A percentile compares a stretch with the other conserved stretches of the same genome.
Conservation (phyloP, 1,140 invertebrate genomes). For the Chironomus tepperi region DNA sequence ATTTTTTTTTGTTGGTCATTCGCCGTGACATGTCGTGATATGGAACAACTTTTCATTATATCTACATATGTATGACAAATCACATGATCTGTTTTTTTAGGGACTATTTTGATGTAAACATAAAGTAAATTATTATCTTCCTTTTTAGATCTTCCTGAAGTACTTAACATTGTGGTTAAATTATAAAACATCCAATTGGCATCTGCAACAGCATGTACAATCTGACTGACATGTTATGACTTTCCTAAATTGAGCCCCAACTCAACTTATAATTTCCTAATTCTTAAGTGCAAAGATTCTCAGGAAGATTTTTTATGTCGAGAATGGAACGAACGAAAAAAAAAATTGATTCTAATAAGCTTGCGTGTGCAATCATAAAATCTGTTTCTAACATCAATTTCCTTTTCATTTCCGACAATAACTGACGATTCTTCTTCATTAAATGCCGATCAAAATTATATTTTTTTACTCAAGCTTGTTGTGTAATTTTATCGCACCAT, state of each 20-base stretch:
- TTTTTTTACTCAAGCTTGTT: neutral
- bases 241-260: neutral
- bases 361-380: conserved; percentile 12
- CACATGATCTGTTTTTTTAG: too few species aligned
- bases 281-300: too few species aligned
- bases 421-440: neutral
- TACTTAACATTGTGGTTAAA: too few species aligned
- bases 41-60: too few species aligned
- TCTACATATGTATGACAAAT: too few species aligned
- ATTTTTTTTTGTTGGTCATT: too few species aligned
- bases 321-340: neutral
- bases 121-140: too few species aligned
- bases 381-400: neutral
- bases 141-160: too few species aligned
- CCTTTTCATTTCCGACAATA: neutral
- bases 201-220: neutral
- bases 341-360: conserved; percentile 4
- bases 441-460: conserved; percentile 2
- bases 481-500: conserved; percentile 1
- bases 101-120: too few species aligned
- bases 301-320: too few species aligned
- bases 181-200: neutral
- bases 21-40: too few species aligned
- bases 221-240: neutral
- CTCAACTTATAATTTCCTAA: neutral